phyloP scores from a whole-genome alignment of 1,140 invertebrate species.

The Drosophila parvula region DNA sequence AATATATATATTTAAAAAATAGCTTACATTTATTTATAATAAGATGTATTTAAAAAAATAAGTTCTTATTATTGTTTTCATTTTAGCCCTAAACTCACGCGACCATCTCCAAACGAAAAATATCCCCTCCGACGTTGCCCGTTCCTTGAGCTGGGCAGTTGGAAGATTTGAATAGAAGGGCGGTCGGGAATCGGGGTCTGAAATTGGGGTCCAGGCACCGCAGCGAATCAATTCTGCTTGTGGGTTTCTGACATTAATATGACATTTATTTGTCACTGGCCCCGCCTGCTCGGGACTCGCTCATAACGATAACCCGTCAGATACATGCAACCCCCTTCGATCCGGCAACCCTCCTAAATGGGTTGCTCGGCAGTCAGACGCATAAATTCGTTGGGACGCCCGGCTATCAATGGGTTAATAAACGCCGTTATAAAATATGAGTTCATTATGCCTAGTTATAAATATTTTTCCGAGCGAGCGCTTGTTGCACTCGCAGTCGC shows the following conservation, averaged over 20 bases:
- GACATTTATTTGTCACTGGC: slow-evolving; percentile 79
- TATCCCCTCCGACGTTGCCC: background rate
- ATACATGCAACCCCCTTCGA: slow-evolving; percentile 20
- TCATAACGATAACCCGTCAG: slow-evolving; percentile 55
- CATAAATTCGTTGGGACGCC: slow-evolving; percentile 63
- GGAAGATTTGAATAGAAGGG: slow-evolving; percentile 63
- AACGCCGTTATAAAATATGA: slow-evolving; percentile 79
- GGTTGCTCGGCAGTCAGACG: slow-evolving; percentile 49
- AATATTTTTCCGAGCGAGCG: slow-evolving; percentile 57
- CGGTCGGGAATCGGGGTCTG: slow-evolving; percentile 3
- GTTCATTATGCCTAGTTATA: slow-evolving; percentile 80
- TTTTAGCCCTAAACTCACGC: background rate
- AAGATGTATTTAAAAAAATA: background rate
- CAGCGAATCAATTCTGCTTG: slow-evolving; percentile 70
- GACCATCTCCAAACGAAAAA: slow-evolving; percentile 3
- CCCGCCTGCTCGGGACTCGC: slow-evolving; percentile 57
- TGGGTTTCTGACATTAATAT: slow-evolving; percentile 77
- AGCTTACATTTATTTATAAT: background rate
- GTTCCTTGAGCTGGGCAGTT: slow-evolving; percentile 14
- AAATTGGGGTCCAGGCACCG: slow-evolving; percentile 23
- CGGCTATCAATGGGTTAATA: slow-evolving; percentile 82
- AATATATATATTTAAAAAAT: background rate
- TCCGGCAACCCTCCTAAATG: slow-evolving; percentile 18
- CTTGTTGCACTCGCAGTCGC: slow-evolving; percentile 67
- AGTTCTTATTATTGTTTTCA: background rate